Base-by-base conservation (phyloP, 2,888 invertebrate species). In the Hydrotaea diabolus region DNA sequence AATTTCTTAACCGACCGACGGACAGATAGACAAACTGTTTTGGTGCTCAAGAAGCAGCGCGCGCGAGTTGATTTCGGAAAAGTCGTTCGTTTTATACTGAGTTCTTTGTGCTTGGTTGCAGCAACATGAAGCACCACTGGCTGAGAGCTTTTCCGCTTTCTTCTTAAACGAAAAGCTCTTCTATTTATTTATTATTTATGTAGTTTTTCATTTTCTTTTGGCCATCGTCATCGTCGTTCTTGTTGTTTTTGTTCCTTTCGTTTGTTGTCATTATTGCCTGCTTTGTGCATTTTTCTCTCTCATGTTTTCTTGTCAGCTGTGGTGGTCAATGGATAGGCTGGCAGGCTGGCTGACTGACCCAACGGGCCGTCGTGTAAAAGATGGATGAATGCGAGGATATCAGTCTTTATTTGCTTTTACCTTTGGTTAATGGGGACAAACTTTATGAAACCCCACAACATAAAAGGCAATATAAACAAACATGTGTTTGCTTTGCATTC, bases 61-160 rank as follows among this genome's bases (percentile, higher is more conserved):
- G 90, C 90, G 88, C 89, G 88, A 89, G 91, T 89, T 91, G 90
- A 91, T 91, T 91, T 92, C 91, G 90, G 88, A 89, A 89, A 88
- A 89, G 88, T 90, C 89, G 89, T 91, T 90, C 92, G 91, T 91
- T 90, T 91, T 89, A 89, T 89, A 92, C 92, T 92, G 89, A 90
- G 74, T 87, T 87, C 85, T 81, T 87, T 79, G 83, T 85, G 78
- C 17, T 75, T 73, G 36, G 64, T 77, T 79, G 78, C 81, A 75
- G 64, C 31, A 74, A 59, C 46, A 77, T 77, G 15, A 71, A 19
- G 46, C 66, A 77, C 49, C 66, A 49, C 5, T 36, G 2, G 2
- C 66, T 17, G 39, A 49, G 77, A 57, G 73, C 80, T 80, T 84
- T 83, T 75, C 21, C 49, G 21, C 36, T 59, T 31, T 39, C 55